Evolutionary conservation across 2,113 vertebrate species (phyloP), one percentile per base, ranked within the genome.

Genomic region (Thryonomys swinderianus): DNA sequence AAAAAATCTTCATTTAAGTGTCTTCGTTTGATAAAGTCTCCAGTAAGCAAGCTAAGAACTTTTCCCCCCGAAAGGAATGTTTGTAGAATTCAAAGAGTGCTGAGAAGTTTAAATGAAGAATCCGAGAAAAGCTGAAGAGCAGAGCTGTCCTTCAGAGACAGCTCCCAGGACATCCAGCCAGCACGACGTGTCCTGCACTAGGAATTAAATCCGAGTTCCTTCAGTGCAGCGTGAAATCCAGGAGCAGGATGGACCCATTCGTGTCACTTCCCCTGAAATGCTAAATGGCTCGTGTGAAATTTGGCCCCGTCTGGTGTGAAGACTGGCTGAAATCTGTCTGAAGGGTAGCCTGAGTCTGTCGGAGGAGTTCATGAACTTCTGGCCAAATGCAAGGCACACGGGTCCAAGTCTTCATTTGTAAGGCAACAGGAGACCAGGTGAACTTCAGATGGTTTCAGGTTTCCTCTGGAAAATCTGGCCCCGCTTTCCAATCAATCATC

Each of bases 371-470:
- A 69, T 96, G 97, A 98, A 97, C 97, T 97, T 96, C 93, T 97
- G 96, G 93, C 96, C 96, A 95, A 92, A 91, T 94, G 85, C 95
- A 93, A 76, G 80, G 82, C 93, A 90, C 61, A n/a, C 86, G 79
- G 81, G 96, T 95, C 97, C 97, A 97, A 96, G 87, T 67, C 71
- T 96, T 69, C 25, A 91, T 96, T 94, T 95, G 94, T 73, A 95
- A 94, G 88, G 97, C 96, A 97, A 97, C 84, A 90, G 85, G 94
- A 98, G 90, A 97, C 97, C 96, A 98, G 96, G 97, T 97, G 96
- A 96, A 92, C 96, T 97, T 96, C 96, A 96, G 95, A 88, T 55
- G 96, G 97, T 89, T 91, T 98, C 94, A 13, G 87, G 90, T 98
- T 97, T 98, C 97, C 89, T 78, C 57, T 53, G 90, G 87, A 95